Percentiles rank a stretch among this genome's conserved stretches.
phyloP scores from a whole-genome alignment of 2,113 vertebrate species.

The Scalopus aquaticus region DNA sequence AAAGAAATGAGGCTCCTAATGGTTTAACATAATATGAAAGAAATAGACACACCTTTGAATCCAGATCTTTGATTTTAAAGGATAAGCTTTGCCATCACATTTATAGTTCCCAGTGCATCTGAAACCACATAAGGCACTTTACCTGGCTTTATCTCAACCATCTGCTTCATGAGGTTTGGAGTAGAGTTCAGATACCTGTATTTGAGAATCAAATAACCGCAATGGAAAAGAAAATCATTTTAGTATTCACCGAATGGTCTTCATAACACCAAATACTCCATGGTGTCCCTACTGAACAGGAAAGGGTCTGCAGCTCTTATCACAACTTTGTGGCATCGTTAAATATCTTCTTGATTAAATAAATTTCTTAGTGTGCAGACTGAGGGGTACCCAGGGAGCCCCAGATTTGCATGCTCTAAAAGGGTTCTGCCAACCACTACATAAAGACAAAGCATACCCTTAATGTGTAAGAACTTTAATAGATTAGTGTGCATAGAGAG shows the following conservation, averaged over 20 bases:
- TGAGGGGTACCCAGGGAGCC: too few species aligned
- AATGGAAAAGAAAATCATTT: too few species aligned
- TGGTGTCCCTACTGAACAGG: background rate
- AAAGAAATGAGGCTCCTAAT: background rate
- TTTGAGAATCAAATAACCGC: background rate
- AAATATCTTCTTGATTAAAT: background rate
- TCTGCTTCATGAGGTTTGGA: background rate
- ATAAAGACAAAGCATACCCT: too few species aligned
- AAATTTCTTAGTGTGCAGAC: background rate
- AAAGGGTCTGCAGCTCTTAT: background rate
- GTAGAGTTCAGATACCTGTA: background rate
- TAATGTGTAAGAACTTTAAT: too few species aligned
- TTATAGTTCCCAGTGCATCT: background rate
- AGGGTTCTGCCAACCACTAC: too few species aligned
- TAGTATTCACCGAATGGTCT: too few species aligned
- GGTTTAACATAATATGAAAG: background rate
- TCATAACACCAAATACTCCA: too few species aligned
- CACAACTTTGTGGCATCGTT: background rate
- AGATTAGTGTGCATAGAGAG: too few species aligned
- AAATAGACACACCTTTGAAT: background rate
- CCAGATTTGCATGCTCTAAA: too few species aligned
- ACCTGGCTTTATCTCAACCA: background rate
- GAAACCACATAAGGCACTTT: background rate
- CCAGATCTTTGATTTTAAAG: constrained; percentile 6
- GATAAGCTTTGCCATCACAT: background rate